phyloP scores from a whole-genome alignment of 37 sponge, comb jelly and placozoan species.

The Halisarca cf. caerulea region DNA sequence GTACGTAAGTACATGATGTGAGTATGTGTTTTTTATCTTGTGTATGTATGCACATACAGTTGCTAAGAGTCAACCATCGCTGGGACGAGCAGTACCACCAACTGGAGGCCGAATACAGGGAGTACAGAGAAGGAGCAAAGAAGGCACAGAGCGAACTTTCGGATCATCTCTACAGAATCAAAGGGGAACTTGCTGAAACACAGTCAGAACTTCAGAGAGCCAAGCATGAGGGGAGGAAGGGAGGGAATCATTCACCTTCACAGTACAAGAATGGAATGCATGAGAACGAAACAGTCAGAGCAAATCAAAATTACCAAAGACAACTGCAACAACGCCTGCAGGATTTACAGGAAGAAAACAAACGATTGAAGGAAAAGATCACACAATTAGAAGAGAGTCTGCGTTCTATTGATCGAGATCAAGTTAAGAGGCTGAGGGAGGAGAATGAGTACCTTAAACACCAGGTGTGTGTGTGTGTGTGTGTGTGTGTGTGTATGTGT shows the following conservation, averaged over 20 bases:
- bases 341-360: neutral
- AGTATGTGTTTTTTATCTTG: neutral
- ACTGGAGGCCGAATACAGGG: neutral
- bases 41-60: neutral
- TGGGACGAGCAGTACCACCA: conserved; percentile 1
- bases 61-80: conserved; percentile 1
- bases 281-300: neutral
- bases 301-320: neutral
- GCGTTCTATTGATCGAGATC: neutral
- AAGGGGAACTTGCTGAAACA: neutral
- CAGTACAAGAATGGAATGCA: neutral
- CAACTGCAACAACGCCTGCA: neutral
- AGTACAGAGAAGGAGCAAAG: neutral
- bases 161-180: neutral
- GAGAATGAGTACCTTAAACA: neutral
- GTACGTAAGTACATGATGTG: neutral
- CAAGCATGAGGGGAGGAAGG: neutral
- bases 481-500: conserved; percentile 28
- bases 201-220: neutral
- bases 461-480: conserved; percentile 28
- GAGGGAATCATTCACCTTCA: neutral
- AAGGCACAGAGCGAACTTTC: neutral
- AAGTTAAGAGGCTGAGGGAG: neutral
- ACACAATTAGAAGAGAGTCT: neutral
- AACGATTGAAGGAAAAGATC: neutral